phyloP scores from a whole-genome alignment of 2,797 vertebrate genomes.

The Spinus olivaceus region DNA sequence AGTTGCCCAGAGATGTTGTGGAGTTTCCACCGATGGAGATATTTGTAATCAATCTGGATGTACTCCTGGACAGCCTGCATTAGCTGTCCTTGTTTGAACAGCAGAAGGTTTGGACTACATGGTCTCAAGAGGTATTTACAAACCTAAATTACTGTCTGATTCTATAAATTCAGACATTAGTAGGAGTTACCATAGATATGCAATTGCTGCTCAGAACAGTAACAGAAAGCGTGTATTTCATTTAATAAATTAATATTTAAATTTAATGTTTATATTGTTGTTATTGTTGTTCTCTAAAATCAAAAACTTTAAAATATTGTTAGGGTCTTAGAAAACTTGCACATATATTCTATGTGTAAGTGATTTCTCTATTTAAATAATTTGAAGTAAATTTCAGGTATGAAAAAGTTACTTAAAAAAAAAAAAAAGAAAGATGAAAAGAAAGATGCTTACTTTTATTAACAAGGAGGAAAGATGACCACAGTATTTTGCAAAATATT shows the following conservation, averaged over 20 bases:
- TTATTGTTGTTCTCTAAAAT: neutral
- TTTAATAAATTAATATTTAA: neutral
- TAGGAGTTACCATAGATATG: neutral
- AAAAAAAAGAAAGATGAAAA: accelerated
- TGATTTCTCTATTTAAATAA: neutral
- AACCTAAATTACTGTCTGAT: neutral
- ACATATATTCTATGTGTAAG: neutral
- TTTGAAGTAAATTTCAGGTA: neutral
- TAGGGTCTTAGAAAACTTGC: neutral
- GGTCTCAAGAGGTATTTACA: neutral
- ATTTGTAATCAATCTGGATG: neutral
- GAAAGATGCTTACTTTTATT: neutral
- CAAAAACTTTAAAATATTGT: neutral
- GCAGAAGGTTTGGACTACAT: neutral
- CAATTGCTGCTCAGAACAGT: neutral
- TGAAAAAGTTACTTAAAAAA: neutral
- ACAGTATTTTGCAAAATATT: neutral
- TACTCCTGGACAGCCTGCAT: neutral
- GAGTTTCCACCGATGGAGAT: neutral
- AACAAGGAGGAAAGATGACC: neutral
- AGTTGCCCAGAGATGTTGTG: neutral
- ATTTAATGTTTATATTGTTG: neutral
- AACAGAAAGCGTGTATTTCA: neutral
- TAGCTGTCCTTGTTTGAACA: neutral
- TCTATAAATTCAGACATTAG: neutral